Evolutionary conservation across 64 coral and sea anemone genomes (phyloP).

Genomic region (Hydrozoanthus tunicans): DNA sequence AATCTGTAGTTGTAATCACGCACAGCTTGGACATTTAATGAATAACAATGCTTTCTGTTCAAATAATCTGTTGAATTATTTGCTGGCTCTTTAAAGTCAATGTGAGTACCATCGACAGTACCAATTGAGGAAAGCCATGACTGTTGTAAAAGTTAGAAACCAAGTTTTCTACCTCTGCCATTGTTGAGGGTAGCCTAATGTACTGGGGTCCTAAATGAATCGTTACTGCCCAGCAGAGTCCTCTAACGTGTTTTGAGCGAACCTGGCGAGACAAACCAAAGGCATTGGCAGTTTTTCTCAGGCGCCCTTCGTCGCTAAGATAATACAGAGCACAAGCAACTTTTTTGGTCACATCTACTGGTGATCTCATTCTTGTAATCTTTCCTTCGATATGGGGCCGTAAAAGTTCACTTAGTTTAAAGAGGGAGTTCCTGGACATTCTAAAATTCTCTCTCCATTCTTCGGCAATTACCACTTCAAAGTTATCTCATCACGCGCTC

Average conservation of each 20-base stretch:
- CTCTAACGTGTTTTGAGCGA: background rate
- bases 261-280: background rate
- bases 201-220: background rate
- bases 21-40: background rate
- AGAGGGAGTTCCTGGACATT: background rate
- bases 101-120: background rate
- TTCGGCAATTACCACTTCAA: background rate
- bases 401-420: background rate
- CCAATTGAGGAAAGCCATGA: background rate
- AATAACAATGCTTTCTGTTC: background rate
- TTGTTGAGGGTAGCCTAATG: background rate
- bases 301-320: too few species aligned
- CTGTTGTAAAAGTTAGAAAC: constrained; percentile 1
- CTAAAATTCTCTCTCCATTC: constrained; percentile 4
- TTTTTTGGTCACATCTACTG: background rate
- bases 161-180: background rate
- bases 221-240: background rate
- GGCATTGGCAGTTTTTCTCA: background rate
- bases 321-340: background rate
- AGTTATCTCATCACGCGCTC: background rate
- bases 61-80: background rate
- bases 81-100: background rate
- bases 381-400: too few species aligned
- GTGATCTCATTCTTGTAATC: background rate
- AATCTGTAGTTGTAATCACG: background rate